A percentile compares a stretch with the other conserved stretches of the same genome.
Evolutionary conservation across 1,140 invertebrate genomes (phyloP).

Genomic region (Araneus ventricosus): DNA sequence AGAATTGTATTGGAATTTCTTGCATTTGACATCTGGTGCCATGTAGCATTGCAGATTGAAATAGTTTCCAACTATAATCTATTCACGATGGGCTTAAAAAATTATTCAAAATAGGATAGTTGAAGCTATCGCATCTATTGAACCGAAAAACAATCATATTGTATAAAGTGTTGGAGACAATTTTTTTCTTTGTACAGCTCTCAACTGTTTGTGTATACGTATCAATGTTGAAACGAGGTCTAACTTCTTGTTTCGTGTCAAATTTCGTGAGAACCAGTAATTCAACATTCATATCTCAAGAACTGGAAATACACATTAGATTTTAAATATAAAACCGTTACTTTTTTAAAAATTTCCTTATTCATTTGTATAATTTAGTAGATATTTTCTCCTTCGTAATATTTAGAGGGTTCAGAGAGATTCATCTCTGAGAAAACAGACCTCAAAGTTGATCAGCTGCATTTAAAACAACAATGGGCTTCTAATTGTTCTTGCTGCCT

Average conservation of each 20-base stretch:
- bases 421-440: no score
- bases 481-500: no score
- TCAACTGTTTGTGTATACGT: slow-evolving; percentile 49
- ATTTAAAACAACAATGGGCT: no score
- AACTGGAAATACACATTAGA: not conserved
- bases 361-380: no score
- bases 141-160: slow-evolving; percentile 52
- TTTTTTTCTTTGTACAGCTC: slow-evolving; percentile 18
- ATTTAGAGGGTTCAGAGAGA: no score
- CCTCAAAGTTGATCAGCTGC: no score
- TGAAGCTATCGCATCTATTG: not conserved
- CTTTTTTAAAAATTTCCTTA: no score
- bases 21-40: not conserved
- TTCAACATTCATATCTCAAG: not conserved
- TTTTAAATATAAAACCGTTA: not conserved
- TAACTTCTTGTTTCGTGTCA: not conserved
- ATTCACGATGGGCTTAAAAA: not conserved
- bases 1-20: not conserved
- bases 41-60: not conserved
- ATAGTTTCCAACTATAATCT: not conserved
- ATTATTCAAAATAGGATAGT: slow-evolving; percentile 16
- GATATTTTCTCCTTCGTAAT: no score
- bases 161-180: slow-evolving; percentile 25
- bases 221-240: not conserved
- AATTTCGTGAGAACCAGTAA: not conserved